Percentiles rank a stretch among this genome's conserved stretches.
Evolutionary conservation across 1,140 invertebrate genomes (phyloP).

Genomic region (Zaprionus lachaisei): DNA sequence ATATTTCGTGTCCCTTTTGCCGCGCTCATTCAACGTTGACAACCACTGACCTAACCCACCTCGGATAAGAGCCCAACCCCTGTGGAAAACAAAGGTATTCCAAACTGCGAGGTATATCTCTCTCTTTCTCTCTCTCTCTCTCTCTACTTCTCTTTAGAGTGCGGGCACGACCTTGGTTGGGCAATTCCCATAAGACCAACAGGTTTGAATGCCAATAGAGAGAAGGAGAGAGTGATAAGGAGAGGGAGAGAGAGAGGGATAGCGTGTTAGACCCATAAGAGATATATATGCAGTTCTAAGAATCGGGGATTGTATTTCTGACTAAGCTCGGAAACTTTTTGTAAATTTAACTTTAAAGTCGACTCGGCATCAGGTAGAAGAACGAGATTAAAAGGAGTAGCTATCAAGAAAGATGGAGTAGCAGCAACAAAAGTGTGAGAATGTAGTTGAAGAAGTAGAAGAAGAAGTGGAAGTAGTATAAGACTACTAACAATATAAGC

Average conservation of each 20-base stretch:
- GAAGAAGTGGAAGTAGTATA: background rate
- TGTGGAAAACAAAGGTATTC: slow-evolving; percentile 22
- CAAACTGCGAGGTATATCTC: background rate
- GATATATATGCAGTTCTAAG: background rate
- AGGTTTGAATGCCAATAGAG: slow-evolving; percentile 7
- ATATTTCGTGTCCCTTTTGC: slow-evolving; percentile 3
- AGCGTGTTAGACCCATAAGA: background rate
- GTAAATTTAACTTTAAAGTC: background rate
- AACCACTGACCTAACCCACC: slow-evolving; percentile 44
- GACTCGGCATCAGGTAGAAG: background rate
- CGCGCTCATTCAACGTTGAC: slow-evolving; percentile 1
- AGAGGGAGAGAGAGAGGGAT: background rate
- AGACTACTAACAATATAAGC: background rate
- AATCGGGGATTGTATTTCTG: background rate
- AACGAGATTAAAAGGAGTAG: background rate
- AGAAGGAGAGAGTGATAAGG: background rate
- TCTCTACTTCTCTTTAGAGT: background rate
- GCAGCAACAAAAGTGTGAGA: background rate
- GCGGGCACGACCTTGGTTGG: slow-evolving; percentile 2
- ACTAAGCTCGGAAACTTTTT: background rate
- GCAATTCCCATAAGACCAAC: slow-evolving; percentile 3
- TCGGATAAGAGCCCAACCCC: slow-evolving; percentile 8
- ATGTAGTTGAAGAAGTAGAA: background rate
- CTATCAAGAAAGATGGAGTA: background rate
- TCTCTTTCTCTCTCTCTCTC: no score